These are phyloP conservation scores for Butorides virescens DNA, from an alignment of 2,113 vertebrate genomes.

Conservation along the genomic window DNA sequence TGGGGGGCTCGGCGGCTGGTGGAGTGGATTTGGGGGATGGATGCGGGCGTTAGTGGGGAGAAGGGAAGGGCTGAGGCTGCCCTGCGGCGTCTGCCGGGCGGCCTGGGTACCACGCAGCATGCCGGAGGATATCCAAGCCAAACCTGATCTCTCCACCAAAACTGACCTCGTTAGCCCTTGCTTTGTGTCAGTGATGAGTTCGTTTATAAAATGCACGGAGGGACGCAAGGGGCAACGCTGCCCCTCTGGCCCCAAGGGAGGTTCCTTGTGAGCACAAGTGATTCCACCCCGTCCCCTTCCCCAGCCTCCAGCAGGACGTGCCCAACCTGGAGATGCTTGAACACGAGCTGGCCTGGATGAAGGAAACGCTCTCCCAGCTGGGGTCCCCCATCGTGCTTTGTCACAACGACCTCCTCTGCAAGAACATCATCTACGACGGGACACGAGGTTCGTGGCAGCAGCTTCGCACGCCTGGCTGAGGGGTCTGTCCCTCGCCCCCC, in stretches of 20 bases:
- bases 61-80: background rate
- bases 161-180: rapidly evolving
- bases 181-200: background rate
- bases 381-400: conserved; percentile 93
- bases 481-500: background rate
- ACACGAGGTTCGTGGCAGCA: conserved; percentile 76
- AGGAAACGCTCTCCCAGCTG: conserved; percentile 87
- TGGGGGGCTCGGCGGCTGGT: too few species aligned
- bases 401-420: conserved; percentile 97
- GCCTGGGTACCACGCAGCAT: background rate
- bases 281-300: background rate
- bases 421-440: conserved; percentile 93
- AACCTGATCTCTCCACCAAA: background rate
- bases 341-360: conserved; percentile 90
- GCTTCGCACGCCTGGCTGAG: rapidly evolving
- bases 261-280: background rate
- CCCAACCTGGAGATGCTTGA: conserved; percentile 86
- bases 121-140: background rate
- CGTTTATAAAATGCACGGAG: rapidly evolving
- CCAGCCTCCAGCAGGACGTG: conserved; percentile 85
- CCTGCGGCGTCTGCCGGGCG: rapidly evolving
- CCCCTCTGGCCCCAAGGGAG: background rate
- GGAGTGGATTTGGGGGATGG: background rate
- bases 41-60: background rate
- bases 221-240: background rate